Conservation (phyloP, 2,888 invertebrate genomes). For the Sesia bembeciformis region DNA sequence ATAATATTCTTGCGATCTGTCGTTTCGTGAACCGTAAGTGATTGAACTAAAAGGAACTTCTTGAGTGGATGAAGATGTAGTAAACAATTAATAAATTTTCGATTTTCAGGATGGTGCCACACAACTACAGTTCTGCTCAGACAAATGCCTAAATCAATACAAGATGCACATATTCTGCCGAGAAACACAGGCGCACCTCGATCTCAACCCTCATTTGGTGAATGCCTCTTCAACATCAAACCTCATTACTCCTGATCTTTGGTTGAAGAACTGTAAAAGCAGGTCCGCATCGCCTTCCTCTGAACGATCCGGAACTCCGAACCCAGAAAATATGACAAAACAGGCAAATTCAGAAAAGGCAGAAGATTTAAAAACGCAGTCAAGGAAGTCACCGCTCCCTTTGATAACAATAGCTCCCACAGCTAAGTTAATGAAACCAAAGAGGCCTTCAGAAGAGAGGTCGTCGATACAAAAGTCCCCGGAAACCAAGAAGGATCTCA, state of each 20-base stretch:
- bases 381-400: conserved; percentile 71
- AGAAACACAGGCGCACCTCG: conserved; percentile 93
- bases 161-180: conserved; percentile 98
- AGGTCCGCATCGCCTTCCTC: conserved; percentile 76
- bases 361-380: conserved; percentile 29
- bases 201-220: conserved; percentile 85
- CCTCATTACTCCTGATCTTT: conserved; percentile 92
- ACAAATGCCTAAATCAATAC: conserved; percentile 95
- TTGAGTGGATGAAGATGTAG: too few relatives aligned
- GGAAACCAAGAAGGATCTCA: conserved; percentile 54
- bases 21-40: too few relatives aligned
- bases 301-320: conserved; percentile 71
- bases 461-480: conserved; percentile 46
- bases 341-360: conserved; percentile 27
- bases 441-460: conserved; percentile 45
- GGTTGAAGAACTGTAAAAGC: conserved; percentile 87
- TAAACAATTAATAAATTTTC: background rate
- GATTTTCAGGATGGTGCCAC: conserved; percentile 85
- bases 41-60: too few relatives aligned
- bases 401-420: conserved; percentile 79
- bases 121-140: conserved; percentile 92
- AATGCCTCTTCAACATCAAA: conserved; percentile 61
- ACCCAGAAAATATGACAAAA: conserved; percentile 39
- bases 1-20: too few relatives aligned
- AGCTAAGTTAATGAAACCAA: conserved; percentile 76